Percentiles rank a stretch among this genome's conserved stretches.
Conservation (phyloP, 2,797 vertebrate species). For the Hydrophis major region DNA sequence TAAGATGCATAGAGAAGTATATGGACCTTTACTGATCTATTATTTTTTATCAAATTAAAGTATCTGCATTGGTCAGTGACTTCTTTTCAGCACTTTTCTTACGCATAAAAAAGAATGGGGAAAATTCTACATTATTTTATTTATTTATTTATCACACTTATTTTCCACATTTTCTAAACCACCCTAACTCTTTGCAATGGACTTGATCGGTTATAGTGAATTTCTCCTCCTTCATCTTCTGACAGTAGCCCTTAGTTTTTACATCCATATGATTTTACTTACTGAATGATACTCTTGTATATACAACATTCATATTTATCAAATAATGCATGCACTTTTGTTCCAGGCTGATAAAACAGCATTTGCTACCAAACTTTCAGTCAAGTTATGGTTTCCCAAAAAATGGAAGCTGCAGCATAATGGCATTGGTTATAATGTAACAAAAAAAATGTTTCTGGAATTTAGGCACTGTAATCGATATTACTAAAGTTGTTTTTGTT, state of each 20-base stretch:
- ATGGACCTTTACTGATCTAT: background rate
- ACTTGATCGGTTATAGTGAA: background rate
- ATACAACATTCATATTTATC: background rate
- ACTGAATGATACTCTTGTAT: background rate
- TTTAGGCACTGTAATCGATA: background rate
- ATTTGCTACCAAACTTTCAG: background rate
- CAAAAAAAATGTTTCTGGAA: background rate
- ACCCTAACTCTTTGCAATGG: background rate
- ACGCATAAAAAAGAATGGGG: background rate
- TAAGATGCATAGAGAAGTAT: background rate
- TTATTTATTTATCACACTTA: background rate
- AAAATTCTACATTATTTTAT: background rate
- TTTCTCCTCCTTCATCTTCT: background rate
- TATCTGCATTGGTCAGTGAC: background rate
- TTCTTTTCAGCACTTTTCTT: background rate
- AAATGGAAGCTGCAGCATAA: background rate
- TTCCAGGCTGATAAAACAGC: background rate
- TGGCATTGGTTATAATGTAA: background rate
- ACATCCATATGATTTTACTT: background rate
- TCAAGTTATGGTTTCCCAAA: background rate
- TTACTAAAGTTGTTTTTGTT: background rate
- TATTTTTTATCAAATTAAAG: background rate
- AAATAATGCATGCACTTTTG: background rate
- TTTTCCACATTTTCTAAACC: background rate
- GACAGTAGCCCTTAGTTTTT: background rate